Evolutionary conservation across 2,888 invertebrate genomes (phyloP), one percentile per base, ranked within the genome.

Genomic region (Acholoe squamosa): DNA sequence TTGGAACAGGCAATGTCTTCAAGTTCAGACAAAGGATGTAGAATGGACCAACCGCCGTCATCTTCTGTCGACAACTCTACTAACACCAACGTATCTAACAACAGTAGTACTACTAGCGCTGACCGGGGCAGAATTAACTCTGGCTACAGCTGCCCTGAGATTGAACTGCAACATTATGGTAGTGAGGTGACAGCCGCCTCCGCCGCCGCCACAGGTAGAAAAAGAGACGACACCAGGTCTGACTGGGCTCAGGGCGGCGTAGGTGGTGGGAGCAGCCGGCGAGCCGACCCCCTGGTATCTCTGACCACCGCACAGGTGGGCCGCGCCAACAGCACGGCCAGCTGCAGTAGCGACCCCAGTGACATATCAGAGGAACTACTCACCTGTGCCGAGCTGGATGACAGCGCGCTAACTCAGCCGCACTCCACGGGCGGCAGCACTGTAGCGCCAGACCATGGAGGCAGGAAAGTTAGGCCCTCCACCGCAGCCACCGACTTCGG

Each of bases 81-180:
- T 43, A 43, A 43, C 43, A 43, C 43, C 43, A 43, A 43, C 43
- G 43, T 67, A 12, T 28, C 67, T 67, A 67, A 28, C 67, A 25
- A n/a, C n/a, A 77, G 77, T 77, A 77, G 43, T 43, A 43, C 43
- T 43, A 43, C 43, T 43, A 43, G 86, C 25, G 25, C 33, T 3
- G 43, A 56, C 34, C 25, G 89, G 7, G 94, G 95, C 76, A 92
- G 94, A 43, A 93, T 94, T 91, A 95, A 94, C 92, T 92, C 93
- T 90, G 94, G 94, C 16, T 95, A 95, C 92, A 94, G 94, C 51
- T 95, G 95, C 28, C 94, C 94, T 34, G 90, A 91, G 51, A 88
- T 86, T 25, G 91, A 91, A 56, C 54, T 90, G 10, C 51, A 71
- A 28, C 67, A 90, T 22, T 80, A 80, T 43, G 80, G 80, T 16